Evolutionary conservation across 2,113 vertebrate species (phyloP), one percentile per base, ranked within the genome.

Genomic region (Calidris pugnax): DNA sequence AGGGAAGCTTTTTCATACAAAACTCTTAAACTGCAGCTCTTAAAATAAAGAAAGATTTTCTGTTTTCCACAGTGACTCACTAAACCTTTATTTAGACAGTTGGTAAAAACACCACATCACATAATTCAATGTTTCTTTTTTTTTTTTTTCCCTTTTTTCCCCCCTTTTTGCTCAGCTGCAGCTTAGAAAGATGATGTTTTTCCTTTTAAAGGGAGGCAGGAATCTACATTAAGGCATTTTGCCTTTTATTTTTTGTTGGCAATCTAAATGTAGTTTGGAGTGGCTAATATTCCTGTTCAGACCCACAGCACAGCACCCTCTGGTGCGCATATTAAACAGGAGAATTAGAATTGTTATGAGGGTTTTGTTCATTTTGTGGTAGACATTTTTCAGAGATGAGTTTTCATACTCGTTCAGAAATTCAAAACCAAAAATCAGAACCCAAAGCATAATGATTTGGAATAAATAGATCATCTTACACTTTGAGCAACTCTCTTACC

Each of bases 1-100:
- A 97, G 97, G 98, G 98, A 98, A 97, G 97, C 66, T 97, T 97
- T 97, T 97, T 96, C 95, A 95, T 92, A 96, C 35, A 93, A 97
- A 97, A 80, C 94, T 97, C 97, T 97, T 97, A 97, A 97, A 97
- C 93, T 93, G 89, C 80, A 95, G 97, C 96, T 98, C 97, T 98
- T 98, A 98, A 98, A 98, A 97, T 97, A 98, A 96, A 97, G 97
- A 96, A 97, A 97, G 97, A 96, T 96, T 98, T 98, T 98, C 96
- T 98, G 95, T 98, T 98, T 97, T 97, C 98, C 98, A 95, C 56
- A 95, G 97, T 98, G 98, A 98, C 97, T 98, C 97, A 98, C 98
- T 98, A 98, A 98, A 96, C 97, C 97, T 98, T 98, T 98, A 98
- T 98, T 98, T 98, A 98, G 98, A 98, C 97, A 97, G 98, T 98